These are phyloP conservation scores for Sphenodon punctatus DNA, from an alignment of 2,797 vertebrate genomes.

Conservation along the genomic window DNA sequence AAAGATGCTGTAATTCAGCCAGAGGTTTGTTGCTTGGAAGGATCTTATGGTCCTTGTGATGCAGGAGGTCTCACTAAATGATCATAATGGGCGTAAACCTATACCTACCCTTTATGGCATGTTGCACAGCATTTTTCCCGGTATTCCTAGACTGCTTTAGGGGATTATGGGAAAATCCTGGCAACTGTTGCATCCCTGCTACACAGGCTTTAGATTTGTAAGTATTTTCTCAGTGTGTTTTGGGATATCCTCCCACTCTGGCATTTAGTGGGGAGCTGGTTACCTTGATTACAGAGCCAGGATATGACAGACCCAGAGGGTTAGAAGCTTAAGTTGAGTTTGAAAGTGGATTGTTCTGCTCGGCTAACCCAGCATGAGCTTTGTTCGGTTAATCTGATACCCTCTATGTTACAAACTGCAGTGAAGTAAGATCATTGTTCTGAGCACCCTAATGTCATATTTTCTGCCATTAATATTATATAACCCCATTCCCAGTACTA, in stretches of 20 bases:
- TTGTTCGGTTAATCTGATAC: no score
- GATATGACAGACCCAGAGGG: not conserved
- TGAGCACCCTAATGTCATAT: not conserved
- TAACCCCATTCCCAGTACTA: no score
- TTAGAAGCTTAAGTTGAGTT: not conserved
- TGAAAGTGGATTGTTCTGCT: no score
- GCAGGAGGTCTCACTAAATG: no score
- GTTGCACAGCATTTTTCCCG: not conserved
- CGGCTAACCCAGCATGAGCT: no score
- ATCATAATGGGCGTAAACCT: no score
- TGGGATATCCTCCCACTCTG: fast-evolving
- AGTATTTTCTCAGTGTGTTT: fast-evolving
- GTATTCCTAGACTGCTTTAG: not conserved
- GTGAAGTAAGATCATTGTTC: not conserved
- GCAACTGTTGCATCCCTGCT: not conserved
- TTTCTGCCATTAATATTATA: no score
- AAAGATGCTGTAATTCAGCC: no score
- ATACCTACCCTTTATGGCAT: no score
- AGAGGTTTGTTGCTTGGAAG: no score
- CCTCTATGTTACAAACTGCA: not conserved
- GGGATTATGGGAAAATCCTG: not conserved
- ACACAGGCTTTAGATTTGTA: fast-evolving
- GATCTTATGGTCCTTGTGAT: no score
- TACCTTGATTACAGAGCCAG: fast-evolving
- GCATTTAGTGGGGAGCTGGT: not conserved